phyloP scores from a whole-genome alignment of 2,113 vertebrate genomes.

The Atrichornis clamosus region DNA sequence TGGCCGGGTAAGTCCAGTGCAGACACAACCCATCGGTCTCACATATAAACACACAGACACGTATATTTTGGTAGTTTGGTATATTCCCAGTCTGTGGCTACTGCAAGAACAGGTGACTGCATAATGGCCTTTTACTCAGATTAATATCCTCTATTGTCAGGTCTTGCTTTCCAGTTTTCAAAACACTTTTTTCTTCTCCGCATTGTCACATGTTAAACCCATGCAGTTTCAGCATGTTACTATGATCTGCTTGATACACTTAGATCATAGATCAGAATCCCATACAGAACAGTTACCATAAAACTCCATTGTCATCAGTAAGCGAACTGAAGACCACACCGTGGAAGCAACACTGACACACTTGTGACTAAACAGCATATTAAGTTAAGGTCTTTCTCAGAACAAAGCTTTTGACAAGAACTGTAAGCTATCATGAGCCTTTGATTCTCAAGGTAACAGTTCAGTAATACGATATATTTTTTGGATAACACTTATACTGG shows the following conservation, averaged over 20 bases:
- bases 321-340: not conserved
- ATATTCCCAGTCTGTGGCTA: accelerated
- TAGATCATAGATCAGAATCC: not conserved
- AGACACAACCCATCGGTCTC: not conserved
- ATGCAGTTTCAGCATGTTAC: not conserved
- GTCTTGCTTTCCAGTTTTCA: not conserved
- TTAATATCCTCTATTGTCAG: not conserved
- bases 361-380: not conserved
- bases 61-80: too few relatives aligned
- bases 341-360: not conserved
- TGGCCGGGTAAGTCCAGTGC: not conserved
- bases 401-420: not conserved
- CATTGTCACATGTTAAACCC: not conserved
- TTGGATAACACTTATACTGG: not conserved
- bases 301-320: not conserved
- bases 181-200: not conserved
- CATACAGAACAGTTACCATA: not conserved
- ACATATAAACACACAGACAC: too few relatives aligned
- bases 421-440: not conserved
- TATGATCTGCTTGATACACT: not conserved
- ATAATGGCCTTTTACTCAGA: not conserved
- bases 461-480: not conserved
- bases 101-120: not conserved
- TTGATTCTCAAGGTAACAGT: not conserved
- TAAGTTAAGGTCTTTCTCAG: not conserved